Evolutionary conservation across 35 echinoderm and acorn worm genomes (phyloP).

Genomic region (Lytechinus pictus): DNA sequence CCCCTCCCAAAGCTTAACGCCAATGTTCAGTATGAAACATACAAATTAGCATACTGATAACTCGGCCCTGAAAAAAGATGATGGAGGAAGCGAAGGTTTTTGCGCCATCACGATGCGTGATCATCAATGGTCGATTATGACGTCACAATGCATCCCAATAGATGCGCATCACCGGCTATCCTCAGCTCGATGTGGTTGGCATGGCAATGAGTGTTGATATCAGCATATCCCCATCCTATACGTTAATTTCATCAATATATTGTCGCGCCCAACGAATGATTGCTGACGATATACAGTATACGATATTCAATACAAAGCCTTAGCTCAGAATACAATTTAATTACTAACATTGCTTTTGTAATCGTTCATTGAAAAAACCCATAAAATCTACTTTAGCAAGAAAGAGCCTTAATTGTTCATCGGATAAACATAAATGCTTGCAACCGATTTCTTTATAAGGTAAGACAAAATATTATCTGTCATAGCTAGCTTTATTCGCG

Average conservation of each 20-base stretch:
- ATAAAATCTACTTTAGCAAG: no score
- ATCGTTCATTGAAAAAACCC: no score
- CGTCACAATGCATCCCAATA: background rate
- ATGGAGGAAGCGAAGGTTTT: no score
- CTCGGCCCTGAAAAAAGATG: background rate
- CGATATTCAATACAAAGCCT: background rate
- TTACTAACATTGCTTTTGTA: background rate
- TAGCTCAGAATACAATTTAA: background rate
- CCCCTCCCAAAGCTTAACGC: no score
- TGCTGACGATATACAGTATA: background rate
- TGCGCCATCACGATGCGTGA: no score
- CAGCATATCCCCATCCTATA: background rate
- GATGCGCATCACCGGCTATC: background rate
- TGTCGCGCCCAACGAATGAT: background rate
- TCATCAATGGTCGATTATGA: background rate
- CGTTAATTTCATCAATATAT: background rate
- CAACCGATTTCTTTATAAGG: no score
- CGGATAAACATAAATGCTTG: no score
- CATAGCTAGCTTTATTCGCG: no score
- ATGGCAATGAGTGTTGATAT: background rate
- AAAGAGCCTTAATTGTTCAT: no score
- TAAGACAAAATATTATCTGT: no score
- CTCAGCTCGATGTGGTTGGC: background rate
- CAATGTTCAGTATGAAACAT: background rate
- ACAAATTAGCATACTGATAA: background rate